phyloP scores from a whole-genome alignment of 2,113 vertebrate genomes.

The Strigops habroptila region DNA sequence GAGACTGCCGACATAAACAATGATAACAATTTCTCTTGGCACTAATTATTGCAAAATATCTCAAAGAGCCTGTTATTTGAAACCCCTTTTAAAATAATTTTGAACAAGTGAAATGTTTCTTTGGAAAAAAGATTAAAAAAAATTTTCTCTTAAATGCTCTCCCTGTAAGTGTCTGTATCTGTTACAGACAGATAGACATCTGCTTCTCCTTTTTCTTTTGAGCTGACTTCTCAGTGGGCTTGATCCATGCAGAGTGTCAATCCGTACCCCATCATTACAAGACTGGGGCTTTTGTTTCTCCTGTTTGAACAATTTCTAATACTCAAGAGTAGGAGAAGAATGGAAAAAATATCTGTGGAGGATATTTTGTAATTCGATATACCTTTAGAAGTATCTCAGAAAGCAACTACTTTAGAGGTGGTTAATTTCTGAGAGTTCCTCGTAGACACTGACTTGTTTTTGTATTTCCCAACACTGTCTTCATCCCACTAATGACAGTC shows the following conservation, averaged over 20 bases:
- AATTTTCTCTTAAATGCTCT: neutral
- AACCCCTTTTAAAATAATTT: neutral
- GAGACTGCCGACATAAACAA: neutral
- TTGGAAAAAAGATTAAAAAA: neutral
- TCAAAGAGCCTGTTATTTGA: neutral
- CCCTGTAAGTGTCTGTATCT: neutral
- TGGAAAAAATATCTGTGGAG: neutral
- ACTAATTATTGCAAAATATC: neutral
- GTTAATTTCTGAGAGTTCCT: neutral
- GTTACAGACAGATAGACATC: too few relatives aligned
- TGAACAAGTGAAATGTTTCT: neutral
- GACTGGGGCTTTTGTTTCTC: neutral
- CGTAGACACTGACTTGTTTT: neutral
- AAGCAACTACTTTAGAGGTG: neutral
- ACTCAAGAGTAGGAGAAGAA: neutral
- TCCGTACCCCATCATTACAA: neutral
- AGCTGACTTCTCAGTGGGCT: neutral
- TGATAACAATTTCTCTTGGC: neutral
- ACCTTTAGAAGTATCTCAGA: neutral
- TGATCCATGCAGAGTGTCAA: neutral
- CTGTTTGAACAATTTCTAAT: neutral
- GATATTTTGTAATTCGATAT: neutral
- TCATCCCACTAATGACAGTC: neutral
- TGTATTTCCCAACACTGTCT: neutral
- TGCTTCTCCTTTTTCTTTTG: neutral